phyloP scores from a whole-genome alignment of 2,797 vertebrate genomes.

The Chaetodon trifasciatus region DNA sequence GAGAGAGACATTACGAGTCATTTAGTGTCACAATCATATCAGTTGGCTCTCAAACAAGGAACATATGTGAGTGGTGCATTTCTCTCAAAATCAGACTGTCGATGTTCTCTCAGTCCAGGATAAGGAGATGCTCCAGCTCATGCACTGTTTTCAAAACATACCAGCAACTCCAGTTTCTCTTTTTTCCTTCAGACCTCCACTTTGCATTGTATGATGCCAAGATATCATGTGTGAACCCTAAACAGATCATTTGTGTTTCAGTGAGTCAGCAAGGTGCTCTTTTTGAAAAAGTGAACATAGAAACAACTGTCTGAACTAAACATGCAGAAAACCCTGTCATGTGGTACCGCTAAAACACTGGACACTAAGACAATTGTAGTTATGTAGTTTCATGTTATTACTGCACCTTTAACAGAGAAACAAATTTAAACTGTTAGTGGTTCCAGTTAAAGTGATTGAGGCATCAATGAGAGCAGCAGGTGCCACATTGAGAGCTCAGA shows the following conservation, averaged over 20 bases:
- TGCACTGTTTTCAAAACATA: conserved; percentile 9
- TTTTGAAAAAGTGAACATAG: neutral
- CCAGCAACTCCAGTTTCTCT: neutral
- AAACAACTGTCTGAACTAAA: neutral
- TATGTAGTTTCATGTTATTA: conserved; percentile 1
- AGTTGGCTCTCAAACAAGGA: neutral
- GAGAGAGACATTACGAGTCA: too few species aligned
- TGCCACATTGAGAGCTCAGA: neutral
- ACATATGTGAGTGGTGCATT: neutral
- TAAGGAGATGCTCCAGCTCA: conserved; percentile 10
- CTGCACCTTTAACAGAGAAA: conserved; percentile 6
- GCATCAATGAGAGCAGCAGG: neutral
- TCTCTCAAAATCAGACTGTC: neutral
- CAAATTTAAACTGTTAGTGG: neutral
- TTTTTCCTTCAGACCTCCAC: neutral
- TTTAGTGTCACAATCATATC: neutral
- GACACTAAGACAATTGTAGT: neutral
- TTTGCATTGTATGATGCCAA: neutral
- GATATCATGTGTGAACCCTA: neutral
- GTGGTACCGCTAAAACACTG: neutral
- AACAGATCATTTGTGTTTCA: neutral
- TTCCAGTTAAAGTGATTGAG: neutral
- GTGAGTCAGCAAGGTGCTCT: neutral
- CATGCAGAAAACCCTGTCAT: neutral
- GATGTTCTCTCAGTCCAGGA: neutral